These are phyloP conservation scores for Agriotes lineatus DNA, from an alignment of 2,888 invertebrate species.

Conservation along the genomic window DNA sequence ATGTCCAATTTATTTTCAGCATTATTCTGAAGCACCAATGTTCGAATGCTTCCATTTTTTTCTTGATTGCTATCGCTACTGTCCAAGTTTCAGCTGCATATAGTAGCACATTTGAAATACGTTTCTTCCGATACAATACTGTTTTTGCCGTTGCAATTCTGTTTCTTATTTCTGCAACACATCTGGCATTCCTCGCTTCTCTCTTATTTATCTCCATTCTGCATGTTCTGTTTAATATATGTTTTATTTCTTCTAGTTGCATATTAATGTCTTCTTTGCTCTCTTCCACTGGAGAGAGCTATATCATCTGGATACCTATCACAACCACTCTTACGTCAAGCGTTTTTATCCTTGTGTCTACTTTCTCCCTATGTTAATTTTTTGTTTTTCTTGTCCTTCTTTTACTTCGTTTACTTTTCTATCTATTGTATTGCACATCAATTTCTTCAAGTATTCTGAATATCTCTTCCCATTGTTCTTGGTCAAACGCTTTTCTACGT, in stretches of 20 bases:
- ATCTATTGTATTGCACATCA: too few relatives aligned
- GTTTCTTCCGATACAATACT: not conserved
- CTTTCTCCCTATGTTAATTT: too few relatives aligned
- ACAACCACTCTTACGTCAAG: not conserved
- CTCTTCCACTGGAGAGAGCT: not conserved
- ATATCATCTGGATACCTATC: constrained; percentile 6
- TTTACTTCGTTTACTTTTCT: too few relatives aligned
- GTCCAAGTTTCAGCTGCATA: not conserved
- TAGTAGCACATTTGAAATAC: not conserved
- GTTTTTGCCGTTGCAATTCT: not conserved
- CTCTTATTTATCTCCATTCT: not conserved
- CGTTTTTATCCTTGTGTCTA: not conserved
- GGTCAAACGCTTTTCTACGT: too few relatives aligned
- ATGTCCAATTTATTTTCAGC: not conserved
- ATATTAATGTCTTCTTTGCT: not conserved
- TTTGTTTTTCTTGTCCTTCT: too few relatives aligned
- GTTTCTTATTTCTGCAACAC: not conserved
- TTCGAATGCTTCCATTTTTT: not conserved
- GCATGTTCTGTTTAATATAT: not conserved
- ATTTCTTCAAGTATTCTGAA: too few relatives aligned
- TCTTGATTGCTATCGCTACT: not conserved
- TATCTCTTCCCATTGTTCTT: too few relatives aligned
- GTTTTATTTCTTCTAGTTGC: not conserved
- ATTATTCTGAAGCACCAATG: not conserved
- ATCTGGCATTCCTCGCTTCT: not conserved